Percentiles rank a stretch among this genome's conserved stretches.
phyloP scores from a whole-genome alignment of 2,888 invertebrate species.

The Chaetoderma sp. region DNA sequence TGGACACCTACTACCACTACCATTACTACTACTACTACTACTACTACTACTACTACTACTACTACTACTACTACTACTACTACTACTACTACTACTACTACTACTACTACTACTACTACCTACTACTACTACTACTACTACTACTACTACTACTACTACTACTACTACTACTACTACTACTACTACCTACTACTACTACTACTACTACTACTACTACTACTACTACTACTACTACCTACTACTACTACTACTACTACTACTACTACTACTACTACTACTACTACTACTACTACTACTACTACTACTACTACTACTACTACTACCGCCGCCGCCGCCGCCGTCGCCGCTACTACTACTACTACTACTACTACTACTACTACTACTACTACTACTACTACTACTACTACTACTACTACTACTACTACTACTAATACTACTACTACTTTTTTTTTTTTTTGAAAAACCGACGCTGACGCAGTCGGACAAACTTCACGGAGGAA shows the following conservation, averaged over 20 bases:
- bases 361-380: background rate
- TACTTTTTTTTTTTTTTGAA: no score
- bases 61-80: no score
- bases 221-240: no score
- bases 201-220: background rate
- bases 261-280: background rate
- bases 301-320: background rate
- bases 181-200: no score
- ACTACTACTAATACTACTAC: no score
- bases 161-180: background rate
- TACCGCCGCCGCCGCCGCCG: no score
- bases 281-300: background rate
- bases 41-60: no score
- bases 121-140: no score
- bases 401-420: background rate
- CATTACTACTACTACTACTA: background rate
- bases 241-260: background rate
- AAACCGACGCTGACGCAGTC: no score
- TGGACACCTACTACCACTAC: slow-evolving; percentile 1
- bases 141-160: background rate
- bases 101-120: no score
- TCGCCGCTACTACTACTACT: background rate
- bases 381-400: background rate
- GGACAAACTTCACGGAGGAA: no score
- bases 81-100: no score